Base-by-base conservation (phyloP, 2,888 invertebrate genomes). In the Folsomia candida region DNA sequence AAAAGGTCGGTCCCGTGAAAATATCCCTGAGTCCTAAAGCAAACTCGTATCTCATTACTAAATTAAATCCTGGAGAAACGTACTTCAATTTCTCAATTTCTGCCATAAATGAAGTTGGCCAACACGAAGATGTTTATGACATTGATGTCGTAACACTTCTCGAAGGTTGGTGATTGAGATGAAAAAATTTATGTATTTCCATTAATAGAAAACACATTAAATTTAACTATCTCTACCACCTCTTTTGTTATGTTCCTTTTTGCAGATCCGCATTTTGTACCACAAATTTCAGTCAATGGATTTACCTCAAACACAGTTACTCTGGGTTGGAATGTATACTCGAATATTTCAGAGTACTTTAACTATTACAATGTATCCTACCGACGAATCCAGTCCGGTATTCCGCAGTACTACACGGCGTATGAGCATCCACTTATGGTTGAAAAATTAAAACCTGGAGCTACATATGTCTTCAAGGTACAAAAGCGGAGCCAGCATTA, bases 401-500 rank as follows among this genome's bases (percentile, higher is more conserved):
- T n/a, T 2, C 47, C 24, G 11, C 61, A 20, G 14, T n/a, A 14
- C 20, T 51, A 54, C 22, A 62, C 9, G 9, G 66, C 76, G 1
- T 66, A 68, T 26, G 89, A 89, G 79, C 85, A 89, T 69, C 88
- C 90, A 0, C 92, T 91, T 79, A 90, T 93, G 87, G 93, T 94
- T 81, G 87, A 87, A 51, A 88, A 90, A 81, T 84, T 94, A 65
- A 87, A 89, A 78, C 90, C 93, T 0, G 91, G 91, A 20, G 92
- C 91, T 29, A 90, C 88, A 28, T 94, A 94, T 80, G 86, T 88
- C 74, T 93, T 94, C 82, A 88, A 89, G 86, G 91, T 89, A 80
- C 72, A 63, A 29, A 22, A 28, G 51, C 3, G 22, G 18, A 47
- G 18, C 1, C 22, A 57, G 26, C 63, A 29, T 25, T 6, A 2